Evolutionary conservation across 2,113 vertebrate genomes (phyloP).

Genomic region (Podarcis raffonei): DNA sequence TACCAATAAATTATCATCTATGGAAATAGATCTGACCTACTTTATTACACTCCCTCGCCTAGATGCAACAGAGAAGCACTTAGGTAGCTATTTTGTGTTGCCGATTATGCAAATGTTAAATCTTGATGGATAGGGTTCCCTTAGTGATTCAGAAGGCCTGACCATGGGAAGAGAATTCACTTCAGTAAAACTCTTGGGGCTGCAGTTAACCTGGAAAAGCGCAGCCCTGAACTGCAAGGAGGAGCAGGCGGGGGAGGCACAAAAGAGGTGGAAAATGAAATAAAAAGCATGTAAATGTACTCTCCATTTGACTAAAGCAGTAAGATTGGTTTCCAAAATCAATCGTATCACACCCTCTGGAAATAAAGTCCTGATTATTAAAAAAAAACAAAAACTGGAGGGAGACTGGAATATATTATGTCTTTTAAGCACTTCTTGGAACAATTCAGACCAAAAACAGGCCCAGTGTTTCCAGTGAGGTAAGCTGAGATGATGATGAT

Average conservation of each 20-base stretch:
- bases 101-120: slow-evolving; percentile 1
- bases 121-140: neutral
- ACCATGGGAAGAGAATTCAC: neutral
- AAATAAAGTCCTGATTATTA: slow-evolving; percentile 5
- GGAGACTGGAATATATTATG: neutral
- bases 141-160: slow-evolving; percentile 18
- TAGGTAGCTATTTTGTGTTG: slow-evolving; percentile 22
- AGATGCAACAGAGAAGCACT: slow-evolving; percentile 19
- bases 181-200: slow-evolving; percentile 40
- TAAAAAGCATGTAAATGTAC: slow-evolving; percentile 1
- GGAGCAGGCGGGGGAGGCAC: neutral
- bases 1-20: slow-evolving; percentile 9
- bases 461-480: no score
- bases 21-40: slow-evolving; percentile 15
- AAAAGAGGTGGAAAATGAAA: neutral
- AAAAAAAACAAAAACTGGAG: neutral
- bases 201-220: slow-evolving; percentile 33
- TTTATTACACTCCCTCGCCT: neutral
- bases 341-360: neutral
- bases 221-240: slow-evolving; percentile 29
- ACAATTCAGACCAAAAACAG: neutral
- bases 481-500: no score
- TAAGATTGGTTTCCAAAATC: slow-evolving; percentile 31
- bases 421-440: neutral
- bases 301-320: neutral